Conservation (phyloP, 2,888 invertebrate species). For the Hesperia comma region DNA sequence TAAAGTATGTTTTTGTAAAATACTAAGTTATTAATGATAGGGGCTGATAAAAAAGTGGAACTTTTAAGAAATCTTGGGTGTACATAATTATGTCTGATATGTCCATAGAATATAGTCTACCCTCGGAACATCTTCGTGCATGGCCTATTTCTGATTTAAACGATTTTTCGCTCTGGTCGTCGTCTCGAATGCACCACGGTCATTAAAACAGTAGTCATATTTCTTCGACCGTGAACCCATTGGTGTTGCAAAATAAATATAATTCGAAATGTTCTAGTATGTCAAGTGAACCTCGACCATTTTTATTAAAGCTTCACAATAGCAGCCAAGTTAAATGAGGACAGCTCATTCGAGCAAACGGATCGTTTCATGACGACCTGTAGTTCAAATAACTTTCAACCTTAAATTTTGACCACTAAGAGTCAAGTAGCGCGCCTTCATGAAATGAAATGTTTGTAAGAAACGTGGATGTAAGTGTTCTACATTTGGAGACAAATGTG, state of each 20-base stretch:
- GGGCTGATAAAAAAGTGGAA: too few species aligned
- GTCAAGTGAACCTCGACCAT: slow-evolving; percentile 25
- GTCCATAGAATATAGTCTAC: too few species aligned
- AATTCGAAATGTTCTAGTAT: slow-evolving; percentile 14
- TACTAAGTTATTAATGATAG: too few species aligned
- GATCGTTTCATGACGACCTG: slow-evolving; percentile 3
- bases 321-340: slow-evolving; percentile 34
- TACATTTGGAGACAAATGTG: slow-evolving; percentile 10
- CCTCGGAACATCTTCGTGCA: too few species aligned
- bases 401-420: background rate
- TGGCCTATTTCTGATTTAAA: too few species aligned
- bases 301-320: slow-evolving; percentile 33
- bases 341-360: slow-evolving; percentile 14
- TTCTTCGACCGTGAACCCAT: slow-evolving; percentile 1
- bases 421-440: background rate
- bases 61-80: too few species aligned
- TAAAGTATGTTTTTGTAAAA: too few species aligned
- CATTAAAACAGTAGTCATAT: too few species aligned
- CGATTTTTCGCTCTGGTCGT: too few species aligned
- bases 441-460: slow-evolving; percentile 5
- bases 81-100: too few species aligned
- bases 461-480: background rate
- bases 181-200: too few species aligned
- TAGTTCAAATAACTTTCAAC: background rate
- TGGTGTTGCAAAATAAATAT: slow-evolving; percentile 11